Conservation (phyloP, 2,113 vertebrate species). For the Toxotes jaculatrix region DNA sequence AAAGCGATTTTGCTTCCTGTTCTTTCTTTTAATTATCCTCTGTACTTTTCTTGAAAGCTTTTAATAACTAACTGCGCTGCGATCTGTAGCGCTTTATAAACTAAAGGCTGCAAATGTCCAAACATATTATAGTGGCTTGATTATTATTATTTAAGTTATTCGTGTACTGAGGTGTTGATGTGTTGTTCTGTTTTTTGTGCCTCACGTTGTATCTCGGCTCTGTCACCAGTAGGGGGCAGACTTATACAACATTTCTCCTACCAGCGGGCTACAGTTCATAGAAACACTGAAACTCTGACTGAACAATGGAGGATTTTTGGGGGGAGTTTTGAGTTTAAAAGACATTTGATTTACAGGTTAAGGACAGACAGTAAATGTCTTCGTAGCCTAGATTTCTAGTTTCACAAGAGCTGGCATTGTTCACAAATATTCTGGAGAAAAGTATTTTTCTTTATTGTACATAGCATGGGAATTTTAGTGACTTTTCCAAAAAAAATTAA, state of each 20-base stretch:
- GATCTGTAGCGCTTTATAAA: accelerated
- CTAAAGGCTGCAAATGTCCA: not conserved
- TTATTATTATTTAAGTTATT: not conserved
- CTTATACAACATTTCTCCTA: slow-evolving; percentile 1
- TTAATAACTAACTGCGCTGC: accelerated
- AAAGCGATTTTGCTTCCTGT: not conserved
- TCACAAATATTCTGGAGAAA: too few species aligned
- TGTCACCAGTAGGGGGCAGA: slow-evolving; percentile 47
- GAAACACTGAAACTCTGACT: not conserved
- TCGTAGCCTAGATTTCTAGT: too few species aligned
- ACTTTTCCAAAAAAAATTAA: too few species aligned
- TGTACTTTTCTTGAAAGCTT: not conserved
- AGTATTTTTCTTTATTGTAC: too few species aligned
- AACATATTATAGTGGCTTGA: not conserved
- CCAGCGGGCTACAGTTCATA: not conserved
- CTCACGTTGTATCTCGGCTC: slow-evolving; percentile 3
- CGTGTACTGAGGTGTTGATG: not conserved
- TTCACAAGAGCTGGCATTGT: not conserved
- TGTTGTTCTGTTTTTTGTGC: not conserved
- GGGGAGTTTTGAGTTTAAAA: not conserved
- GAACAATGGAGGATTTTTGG: not conserved
- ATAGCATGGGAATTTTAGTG: too few species aligned
- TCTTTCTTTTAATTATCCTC: not conserved
- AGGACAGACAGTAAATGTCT: not conserved
- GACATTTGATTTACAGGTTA: not conserved